Evolutionary conservation across 2,113 vertebrate species (phyloP), one percentile per base, ranked within the genome.

Genomic region (Noturus placidus): DNA sequence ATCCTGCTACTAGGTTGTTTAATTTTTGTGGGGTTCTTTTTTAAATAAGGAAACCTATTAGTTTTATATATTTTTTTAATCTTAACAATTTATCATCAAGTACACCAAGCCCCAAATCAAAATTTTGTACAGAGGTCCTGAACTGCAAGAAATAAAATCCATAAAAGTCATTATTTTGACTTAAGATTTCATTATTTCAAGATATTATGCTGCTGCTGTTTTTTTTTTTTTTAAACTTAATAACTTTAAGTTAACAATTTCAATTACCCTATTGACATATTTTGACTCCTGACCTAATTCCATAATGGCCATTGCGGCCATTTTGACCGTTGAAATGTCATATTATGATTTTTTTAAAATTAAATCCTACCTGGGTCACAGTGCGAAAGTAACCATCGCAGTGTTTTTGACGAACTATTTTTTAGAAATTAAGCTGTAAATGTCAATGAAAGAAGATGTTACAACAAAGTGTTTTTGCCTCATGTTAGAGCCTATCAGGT

Each of bases 401-500:
- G 1, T n/a, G 13, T 52, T 78, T 52, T 78, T 1, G 2, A 7
- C 14, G 30, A 78, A 78, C 76, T 19, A 19, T 78, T 54, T 54
- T 78, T 54, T 78, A 27, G 79, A 25, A 59, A 38, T 81, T 61
- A 38, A 81, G 77, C 52, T 27, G 56, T 81, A 81, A 38, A 38
- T 27, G 30, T 38, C 33, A 59, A 6, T 42, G 30, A 27, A 82
- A 80, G 17, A 57, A 10, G 54, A 57, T 57, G 19, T 57, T 30
- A 56, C 52, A 80, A 3, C 46, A 27, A 56, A 38, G 22, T 82
- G 54, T 80, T 80, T 22, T 54, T 30, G n/a, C 56, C 6, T 61
- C 13, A 27, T 15, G 56, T 38, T 82, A 7, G 11, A 38, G n/a
- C 0, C 15, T 2, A 57, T 59, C 78, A 57, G 54, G 79, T 81